Percentiles rank a stretch among this genome's conserved stretches.
Conservation (phyloP, 2,113 vertebrate species). For the Dunckerocampus dactyliophorus region DNA sequence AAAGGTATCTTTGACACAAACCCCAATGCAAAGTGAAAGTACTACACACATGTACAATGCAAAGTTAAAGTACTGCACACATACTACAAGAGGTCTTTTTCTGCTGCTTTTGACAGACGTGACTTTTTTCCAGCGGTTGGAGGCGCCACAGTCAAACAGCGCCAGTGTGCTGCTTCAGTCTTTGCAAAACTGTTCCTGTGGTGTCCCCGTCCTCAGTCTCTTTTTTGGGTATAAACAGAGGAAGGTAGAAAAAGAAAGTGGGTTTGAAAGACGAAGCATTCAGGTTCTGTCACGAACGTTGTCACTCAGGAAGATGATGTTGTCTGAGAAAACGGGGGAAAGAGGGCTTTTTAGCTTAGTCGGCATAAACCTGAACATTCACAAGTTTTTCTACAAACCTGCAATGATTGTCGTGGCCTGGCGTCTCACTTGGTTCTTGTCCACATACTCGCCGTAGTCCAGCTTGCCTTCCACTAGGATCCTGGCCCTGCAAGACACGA, state of each 20-base stretch:
- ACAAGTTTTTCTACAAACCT: constrained; percentile 66
- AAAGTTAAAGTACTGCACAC: not conserved
- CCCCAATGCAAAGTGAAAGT: not conserved
- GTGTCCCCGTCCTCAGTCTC: constrained; percentile 7
- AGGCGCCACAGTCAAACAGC: constrained; percentile 1
- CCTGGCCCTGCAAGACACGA: constrained; percentile 71
- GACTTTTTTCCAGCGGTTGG: constrained; percentile 13
- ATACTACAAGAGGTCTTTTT: not conserved
- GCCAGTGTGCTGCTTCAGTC: not conserved
- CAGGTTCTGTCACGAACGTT: constrained; percentile 74
- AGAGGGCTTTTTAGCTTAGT: not conserved
- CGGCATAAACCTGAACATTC: not conserved
- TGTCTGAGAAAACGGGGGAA: constrained; percentile 75
- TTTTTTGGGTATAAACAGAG: constrained; percentile 13
- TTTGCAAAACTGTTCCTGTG: not conserved
- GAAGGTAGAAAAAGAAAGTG: constrained; percentile 5
- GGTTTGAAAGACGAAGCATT: constrained; percentile 26
- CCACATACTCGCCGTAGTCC: constrained; percentile 94
- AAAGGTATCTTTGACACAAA: not conserved
- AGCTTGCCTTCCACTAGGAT: constrained; percentile 91
- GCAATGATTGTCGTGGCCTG: constrained; percentile 96
- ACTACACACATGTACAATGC: not conserved
- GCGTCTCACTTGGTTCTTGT: constrained; percentile 90
- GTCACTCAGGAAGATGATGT: constrained; percentile 92
- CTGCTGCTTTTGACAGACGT: constrained; percentile 2